These are phyloP conservation scores for Drosophila varians DNA, from an alignment of 1,140 invertebrate genomes.

Conservation along the genomic window DNA sequence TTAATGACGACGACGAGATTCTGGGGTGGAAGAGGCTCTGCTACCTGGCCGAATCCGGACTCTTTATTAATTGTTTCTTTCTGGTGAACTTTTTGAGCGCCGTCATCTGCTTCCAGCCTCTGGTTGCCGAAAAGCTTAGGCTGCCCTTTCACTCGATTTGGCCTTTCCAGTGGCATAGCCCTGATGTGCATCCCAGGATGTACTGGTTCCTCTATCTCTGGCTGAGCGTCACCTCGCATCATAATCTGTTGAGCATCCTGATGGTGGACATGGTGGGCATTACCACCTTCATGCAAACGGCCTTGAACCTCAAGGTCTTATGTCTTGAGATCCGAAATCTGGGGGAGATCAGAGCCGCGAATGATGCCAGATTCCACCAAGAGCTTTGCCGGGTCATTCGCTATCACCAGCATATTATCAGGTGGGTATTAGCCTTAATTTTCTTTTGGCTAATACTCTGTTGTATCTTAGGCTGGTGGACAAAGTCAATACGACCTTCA, in stretches of 20 bases:
- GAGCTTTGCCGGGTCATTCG: conserved; percentile 30
- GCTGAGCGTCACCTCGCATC: conserved; percentile 29
- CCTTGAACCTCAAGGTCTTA: conserved; percentile 64
- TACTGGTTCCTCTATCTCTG: conserved; percentile 42
- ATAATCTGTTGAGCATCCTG: conserved; percentile 49
- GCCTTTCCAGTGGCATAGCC: conserved; percentile 52
- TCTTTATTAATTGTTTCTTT: conserved; percentile 7
- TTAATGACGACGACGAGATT: conserved; percentile 25
- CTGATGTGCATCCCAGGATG: conserved; percentile 25
- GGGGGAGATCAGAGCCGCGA: conserved; percentile 8
- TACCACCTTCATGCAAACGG: conserved; percentile 52
- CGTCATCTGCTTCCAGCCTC: conserved; percentile 50
- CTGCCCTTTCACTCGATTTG: conserved; percentile 48
- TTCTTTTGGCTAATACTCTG: background rate
- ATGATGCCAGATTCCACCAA: conserved; percentile 25
- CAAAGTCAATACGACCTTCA: conserved; percentile 48
- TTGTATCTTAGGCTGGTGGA: conserved; percentile 33
- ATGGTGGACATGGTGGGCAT: conserved; percentile 60
- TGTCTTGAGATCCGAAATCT: conserved; percentile 50
- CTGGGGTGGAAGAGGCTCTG: conserved; percentile 41
- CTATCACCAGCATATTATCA: conserved; percentile 68
- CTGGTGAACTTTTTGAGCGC: conserved; percentile 42
- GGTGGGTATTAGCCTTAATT: conserved; percentile 15
- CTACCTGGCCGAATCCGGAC: conserved; percentile 44
- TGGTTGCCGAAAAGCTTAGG: conserved; percentile 21